Conservation (phyloP, 1,140 invertebrate genomes). For the Pteromalus puparum region DNA sequence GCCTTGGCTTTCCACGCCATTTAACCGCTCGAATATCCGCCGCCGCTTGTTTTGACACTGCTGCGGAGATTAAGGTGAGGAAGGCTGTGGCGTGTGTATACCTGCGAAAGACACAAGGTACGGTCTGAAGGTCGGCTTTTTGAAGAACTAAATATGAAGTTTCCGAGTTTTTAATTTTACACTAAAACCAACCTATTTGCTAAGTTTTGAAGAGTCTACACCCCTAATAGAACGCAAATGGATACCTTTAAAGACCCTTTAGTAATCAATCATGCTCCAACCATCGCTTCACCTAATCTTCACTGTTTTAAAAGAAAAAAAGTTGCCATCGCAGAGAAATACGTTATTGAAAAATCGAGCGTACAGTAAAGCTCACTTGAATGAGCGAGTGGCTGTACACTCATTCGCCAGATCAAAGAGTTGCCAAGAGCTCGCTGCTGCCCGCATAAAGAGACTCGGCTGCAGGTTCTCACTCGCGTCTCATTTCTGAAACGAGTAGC, state of each 20-base stretch:
- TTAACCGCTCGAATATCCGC: background rate
- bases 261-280: too few species aligned
- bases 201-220: too few species aligned
- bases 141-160: too few species aligned
- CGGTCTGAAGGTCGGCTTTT: too few species aligned
- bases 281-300: too few species aligned
- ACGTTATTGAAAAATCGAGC: constrained; percentile 8
- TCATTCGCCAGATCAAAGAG: background rate
- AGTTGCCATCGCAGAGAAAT: background rate
- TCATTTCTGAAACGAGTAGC: background rate
- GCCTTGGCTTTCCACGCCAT: background rate
- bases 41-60: background rate
- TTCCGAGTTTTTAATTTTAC: too few species aligned
- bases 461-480: background rate
- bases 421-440: background rate
- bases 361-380: background rate
- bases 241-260: too few species aligned
- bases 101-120: too few species aligned
- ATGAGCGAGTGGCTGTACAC: background rate
- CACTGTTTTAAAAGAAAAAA: background rate
- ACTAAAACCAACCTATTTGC: too few species aligned
- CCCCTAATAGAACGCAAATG: too few species aligned
- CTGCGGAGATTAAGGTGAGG: background rate
- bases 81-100: background rate
- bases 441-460: background rate